Evolutionary conservation across 2,888 invertebrate species (phyloP), one percentile per base, ranked within the genome.

Genomic region (Platypus cylindrus): DNA sequence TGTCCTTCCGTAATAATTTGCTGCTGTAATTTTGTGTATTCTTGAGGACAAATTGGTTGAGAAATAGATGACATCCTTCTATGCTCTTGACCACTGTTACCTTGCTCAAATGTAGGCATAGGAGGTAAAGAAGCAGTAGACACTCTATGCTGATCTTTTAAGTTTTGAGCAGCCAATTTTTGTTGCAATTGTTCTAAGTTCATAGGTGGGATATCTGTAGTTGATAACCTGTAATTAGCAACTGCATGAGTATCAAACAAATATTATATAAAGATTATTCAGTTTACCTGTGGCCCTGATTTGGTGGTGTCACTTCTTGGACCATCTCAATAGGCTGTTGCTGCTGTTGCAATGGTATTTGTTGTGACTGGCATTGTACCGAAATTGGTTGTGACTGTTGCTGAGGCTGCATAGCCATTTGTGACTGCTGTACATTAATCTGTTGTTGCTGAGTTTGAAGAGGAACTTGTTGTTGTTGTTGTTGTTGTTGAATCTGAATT

Each of bases 151-250:
- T 40, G 43, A 12, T 48, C 46, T 37, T 49, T 48, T 16, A 48
- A 30, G 25, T 55, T 51, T 29, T 56, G 59, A 38, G 59, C 59
- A 1, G 54, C 53, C 26, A 59, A 43, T 41, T 59, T 57, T 38
- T 58, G 55, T 32, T 61, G 58, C 25, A 60, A 44, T 44, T 60
- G 59, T 13, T 50, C 53, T 13, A 60, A 45, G 43, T 60, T 59
- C 44, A 54, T 55, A 1, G 58, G 54, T 1, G 51, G 48, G 11
- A 49, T 41, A 14, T 51, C 48, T 4, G 53, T 51, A n/a, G 43
- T 47, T 5, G 55, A 54, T 22, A 52, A 37, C 26, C 55, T 49
- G 36, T 47, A 37, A 35, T 14, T 25, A 11, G 11, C n/a, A n/a
- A n/a, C n/a, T n/a, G 20, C 20, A 9, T 20, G 20, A 20, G 9